Conservation (phyloP, 2,113 vertebrate genomes). For the Megaceryle torquata region DNA sequence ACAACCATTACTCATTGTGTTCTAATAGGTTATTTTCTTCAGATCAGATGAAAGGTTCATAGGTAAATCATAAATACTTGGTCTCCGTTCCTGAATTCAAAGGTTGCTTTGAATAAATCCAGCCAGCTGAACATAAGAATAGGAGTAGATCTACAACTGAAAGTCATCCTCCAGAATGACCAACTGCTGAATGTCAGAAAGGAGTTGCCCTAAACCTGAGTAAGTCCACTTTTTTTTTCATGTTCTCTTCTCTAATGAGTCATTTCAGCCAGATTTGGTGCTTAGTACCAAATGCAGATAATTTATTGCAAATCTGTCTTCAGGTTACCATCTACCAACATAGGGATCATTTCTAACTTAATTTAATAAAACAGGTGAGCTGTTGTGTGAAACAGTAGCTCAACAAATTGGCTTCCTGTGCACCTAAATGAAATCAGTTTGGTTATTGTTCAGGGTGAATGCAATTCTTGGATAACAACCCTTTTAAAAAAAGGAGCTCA, state of each 20-base stretch:
- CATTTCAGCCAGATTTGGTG: not conserved
- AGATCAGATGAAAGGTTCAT: slow-evolving; percentile 32
- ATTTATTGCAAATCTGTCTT: not conserved
- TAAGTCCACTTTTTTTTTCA: not conserved
- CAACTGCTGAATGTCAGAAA: not conserved
- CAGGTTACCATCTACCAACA: not conserved
- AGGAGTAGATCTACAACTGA: not conserved
- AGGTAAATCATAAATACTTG: slow-evolving; percentile 61
- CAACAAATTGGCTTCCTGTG: not conserved
- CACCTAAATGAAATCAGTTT: not conserved
- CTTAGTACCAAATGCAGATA: not conserved
- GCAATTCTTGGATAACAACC: not conserved
- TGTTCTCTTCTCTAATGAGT: not conserved
- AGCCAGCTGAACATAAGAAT: not conserved
- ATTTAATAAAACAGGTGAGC: not conserved
- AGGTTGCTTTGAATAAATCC: slow-evolving; percentile 29
- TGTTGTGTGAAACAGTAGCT: not conserved
- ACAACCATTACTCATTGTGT: not conserved
- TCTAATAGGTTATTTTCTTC: slow-evolving; percentile 1
- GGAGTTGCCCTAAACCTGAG: not conserved
- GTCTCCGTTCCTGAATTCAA: slow-evolving; percentile 54
- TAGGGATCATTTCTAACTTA: not conserved
- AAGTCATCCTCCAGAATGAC: not conserved
- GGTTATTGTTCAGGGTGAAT: not conserved
- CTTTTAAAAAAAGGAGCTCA: not conserved